Percentiles rank a stretch among this genome's conserved stretches.
Conservation (phyloP, 2,113 vertebrate genomes). For the Euleptes europaea region DNA sequence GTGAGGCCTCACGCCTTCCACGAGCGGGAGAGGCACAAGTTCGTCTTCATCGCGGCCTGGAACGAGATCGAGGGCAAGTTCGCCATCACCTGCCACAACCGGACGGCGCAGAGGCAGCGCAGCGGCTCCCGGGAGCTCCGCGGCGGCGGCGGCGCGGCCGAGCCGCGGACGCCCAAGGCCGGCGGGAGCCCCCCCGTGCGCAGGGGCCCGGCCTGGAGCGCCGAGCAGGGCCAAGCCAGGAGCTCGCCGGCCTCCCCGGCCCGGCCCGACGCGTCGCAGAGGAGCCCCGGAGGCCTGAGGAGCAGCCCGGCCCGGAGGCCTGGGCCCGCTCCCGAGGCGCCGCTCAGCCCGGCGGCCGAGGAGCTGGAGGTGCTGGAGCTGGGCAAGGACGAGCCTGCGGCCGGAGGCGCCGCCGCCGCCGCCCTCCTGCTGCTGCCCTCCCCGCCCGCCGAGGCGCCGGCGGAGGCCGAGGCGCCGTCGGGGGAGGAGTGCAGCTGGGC, state of each 20-base stretch:
- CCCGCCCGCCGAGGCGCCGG: constrained; percentile 35
- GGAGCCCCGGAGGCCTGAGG: constrained; percentile 38
- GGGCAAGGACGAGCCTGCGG: constrained; percentile 65
- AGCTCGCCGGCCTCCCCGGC: constrained; percentile 10
- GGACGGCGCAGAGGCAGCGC: constrained; percentile 88
- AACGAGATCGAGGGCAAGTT: constrained; percentile 96
- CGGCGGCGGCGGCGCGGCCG: background rate
- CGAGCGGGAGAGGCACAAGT: constrained; percentile 92
- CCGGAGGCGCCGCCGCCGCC: constrained; percentile 15
- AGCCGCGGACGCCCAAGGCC: constrained; percentile 14
- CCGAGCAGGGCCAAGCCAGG: constrained; percentile 52
- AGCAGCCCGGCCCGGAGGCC: constrained; percentile 51
- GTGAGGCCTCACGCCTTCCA: constrained; percentile 92
- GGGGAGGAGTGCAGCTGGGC: constrained; percentile 95
- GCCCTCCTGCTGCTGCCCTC: constrained; percentile 31
- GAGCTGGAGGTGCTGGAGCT: constrained; percentile 82
- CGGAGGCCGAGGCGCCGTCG: background rate
- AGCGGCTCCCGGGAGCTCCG: constrained; percentile 78
- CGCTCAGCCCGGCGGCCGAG: constrained; percentile 29
- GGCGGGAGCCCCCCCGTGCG: constrained; percentile 36
- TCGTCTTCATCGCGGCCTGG: constrained; percentile 97
- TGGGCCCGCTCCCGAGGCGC: background rate
- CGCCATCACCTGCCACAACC: constrained; percentile 96
- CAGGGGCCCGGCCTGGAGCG: constrained; percentile 55
- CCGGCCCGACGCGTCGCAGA: constrained; percentile 24